phyloP scores from a whole-genome alignment of 2,113 vertebrate genomes.

The Chlorocebus sabaeus region DNA sequence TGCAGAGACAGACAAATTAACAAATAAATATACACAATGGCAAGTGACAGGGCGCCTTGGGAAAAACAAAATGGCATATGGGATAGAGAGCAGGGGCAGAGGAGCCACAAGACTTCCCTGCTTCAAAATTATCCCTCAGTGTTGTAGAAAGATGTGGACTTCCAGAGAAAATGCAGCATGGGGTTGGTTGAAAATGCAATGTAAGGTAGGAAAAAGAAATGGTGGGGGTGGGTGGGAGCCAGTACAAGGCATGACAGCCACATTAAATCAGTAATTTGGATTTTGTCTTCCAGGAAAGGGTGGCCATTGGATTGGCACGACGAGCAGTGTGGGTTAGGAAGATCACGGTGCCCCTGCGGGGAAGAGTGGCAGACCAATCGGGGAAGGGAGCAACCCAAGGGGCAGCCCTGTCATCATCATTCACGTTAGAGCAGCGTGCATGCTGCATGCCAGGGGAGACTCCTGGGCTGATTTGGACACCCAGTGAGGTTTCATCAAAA shows the following conservation, averaged over 20 bases:
- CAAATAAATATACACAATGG: not conserved
- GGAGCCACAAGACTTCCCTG: not conserved
- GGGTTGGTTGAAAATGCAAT: not conserved
- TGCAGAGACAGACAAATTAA: not conserved
- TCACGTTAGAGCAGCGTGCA: rapidly evolving
- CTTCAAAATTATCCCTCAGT: not conserved
- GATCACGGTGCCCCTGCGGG: not conserved
- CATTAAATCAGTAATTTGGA: not conserved
- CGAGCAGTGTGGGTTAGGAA: not conserved
- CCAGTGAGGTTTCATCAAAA: not conserved
- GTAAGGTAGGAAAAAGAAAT: not conserved
- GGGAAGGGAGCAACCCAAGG: not conserved
- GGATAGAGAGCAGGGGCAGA: not conserved
- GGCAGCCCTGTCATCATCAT: not conserved
- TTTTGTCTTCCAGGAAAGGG: not conserved
- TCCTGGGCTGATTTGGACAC: no score
- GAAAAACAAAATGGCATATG: not conserved
- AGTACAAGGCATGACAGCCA: not conserved
- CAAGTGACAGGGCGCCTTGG: not conserved
- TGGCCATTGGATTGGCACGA: not conserved
- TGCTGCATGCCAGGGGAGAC: rapidly evolving
- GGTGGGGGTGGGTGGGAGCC: no score
- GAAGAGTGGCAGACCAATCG: not conserved
- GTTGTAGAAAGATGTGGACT: not conserved
- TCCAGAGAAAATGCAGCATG: not conserved